Base-by-base conservation (phyloP, 2,797 vertebrate genomes). In the Ataeniobius toweri region DNA sequence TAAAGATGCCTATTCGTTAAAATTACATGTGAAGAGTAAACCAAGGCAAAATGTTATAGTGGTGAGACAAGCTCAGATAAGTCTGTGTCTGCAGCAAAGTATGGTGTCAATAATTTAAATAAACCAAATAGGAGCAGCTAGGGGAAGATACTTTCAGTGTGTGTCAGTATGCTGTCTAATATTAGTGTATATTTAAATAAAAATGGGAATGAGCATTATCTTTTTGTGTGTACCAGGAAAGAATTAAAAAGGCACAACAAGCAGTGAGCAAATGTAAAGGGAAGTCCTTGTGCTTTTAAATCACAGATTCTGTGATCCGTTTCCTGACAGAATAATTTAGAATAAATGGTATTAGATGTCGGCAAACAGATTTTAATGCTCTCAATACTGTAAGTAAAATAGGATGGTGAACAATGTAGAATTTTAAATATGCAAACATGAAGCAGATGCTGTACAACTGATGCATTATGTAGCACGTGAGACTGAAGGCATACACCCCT, bases 91-190 rank as follows among this genome's bases (percentile, higher is more conserved):
- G 16, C 31, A 58, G 75, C 85, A 73, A 80, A 73, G 80, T 67
- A 73, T 73, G 71, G 61, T 76, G 89, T 94, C 92, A 93, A 93
- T 94, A 84, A 94, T 94, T 92, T 85, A 92, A 59, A 89, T 16
- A 68, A 78, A 61, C 87, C 79, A 85, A 90, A 90, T 12, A 71
- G 53, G 77, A 77, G 56, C 20, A 14, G 22, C 9, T 48, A 20
- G 58, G 28, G 36, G 41, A 74, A 83, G 79, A 79, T 36, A 22
- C 55, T 51, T 28, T 6, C 2, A 0, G 14, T 20, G 13, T 18
- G 13, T 61, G 14, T 22, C n/a, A 36, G 8, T 20, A 55, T 55
- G 10, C n/a, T 3, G 1, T 73, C 5, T 55, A 6, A 4, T 28
- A 48, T 48, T 48, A 12, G 46, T 48, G 46, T 26, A 8, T n/a